Percentiles rank a stretch among this genome's conserved stretches.
phyloP scores from a whole-genome alignment of 2,888 invertebrate species.

The Leptogaster cylindrica region DNA sequence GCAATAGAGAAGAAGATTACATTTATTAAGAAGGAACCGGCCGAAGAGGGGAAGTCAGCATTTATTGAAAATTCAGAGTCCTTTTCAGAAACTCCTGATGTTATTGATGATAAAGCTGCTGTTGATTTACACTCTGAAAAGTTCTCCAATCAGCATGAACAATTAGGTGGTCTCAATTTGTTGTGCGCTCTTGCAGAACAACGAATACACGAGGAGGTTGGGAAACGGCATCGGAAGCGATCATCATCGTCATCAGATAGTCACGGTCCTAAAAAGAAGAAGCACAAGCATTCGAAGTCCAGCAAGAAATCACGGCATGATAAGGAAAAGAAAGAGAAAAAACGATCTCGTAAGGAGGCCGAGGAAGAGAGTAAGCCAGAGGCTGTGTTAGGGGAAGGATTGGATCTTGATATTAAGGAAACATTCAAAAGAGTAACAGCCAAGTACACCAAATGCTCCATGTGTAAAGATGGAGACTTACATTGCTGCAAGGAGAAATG shows the following conservation, averaged over 20 bases:
- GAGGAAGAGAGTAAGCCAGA: constrained; percentile 52
- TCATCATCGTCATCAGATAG: constrained; percentile 55
- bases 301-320: constrained; percentile 58
- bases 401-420: constrained; percentile 52
- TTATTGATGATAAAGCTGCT: not conserved
- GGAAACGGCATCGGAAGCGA: constrained; percentile 51
- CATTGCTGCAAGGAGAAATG: constrained; percentile 50
- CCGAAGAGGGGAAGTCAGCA: constrained; percentile 51
- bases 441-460: constrained; percentile 54
- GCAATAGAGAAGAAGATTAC: constrained; percentile 64
- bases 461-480: constrained; percentile 45
- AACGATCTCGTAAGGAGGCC: constrained; percentile 54
- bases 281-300: constrained; percentile 63
- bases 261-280: constrained; percentile 57
- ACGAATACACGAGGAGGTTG: constrained; percentile 77
- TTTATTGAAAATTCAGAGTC: not conserved
- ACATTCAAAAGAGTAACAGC: constrained; percentile 47
- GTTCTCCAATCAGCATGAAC: constrained; percentile 54
- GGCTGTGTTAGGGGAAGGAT: constrained; percentile 50
- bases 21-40: constrained; percentile 57
- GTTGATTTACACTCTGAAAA: constrained; percentile 33
- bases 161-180: constrained; percentile 73
- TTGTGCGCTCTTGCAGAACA: constrained; percentile 86
- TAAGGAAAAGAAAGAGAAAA: constrained; percentile 42
- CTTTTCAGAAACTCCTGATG: not conserved